Evolutionary conservation across 2,113 vertebrate species (phyloP).

Genomic region (Ctenodactylus gundi): DNA sequence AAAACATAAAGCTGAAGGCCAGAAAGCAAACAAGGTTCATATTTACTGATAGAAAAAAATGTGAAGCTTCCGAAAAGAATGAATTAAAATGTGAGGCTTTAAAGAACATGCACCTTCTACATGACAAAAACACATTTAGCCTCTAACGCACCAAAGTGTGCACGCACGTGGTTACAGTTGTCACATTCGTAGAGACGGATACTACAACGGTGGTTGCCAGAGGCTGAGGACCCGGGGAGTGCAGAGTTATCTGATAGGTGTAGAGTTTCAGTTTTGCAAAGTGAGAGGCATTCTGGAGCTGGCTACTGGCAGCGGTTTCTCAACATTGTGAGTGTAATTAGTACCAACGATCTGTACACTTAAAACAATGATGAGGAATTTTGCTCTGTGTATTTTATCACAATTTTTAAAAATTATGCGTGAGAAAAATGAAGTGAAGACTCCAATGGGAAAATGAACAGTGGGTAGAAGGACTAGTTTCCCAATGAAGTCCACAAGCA

Average conservation of each 20-base stretch:
- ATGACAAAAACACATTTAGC: neutral
- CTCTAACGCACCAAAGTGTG: too few species aligned
- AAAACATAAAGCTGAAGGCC: neutral
- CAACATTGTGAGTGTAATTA: neutral
- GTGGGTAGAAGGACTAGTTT: neutral
- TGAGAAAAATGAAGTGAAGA: neutral
- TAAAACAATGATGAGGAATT: neutral
- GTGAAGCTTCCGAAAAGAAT: neutral
- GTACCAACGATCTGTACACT: neutral
- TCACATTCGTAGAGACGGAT: neutral
- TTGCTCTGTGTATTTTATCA: neutral
- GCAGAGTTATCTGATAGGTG: neutral
- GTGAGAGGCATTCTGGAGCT: neutral
- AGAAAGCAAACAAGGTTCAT: neutral
- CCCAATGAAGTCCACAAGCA: neutral
- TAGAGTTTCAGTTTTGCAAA: neutral
- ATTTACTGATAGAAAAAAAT: neutral
- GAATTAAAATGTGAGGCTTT: neutral
- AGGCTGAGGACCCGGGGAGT: neutral
- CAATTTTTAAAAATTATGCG: neutral
- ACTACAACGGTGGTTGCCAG: neutral
- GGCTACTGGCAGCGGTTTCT: neutral
- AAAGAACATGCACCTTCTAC: neutral
- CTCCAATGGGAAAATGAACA: neutral
- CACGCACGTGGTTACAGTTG: neutral